Percentiles rank a stretch among this genome's conserved stretches.
Evolutionary conservation across 2,113 vertebrate genomes (phyloP).

Genomic region (Trematomus loennbergii): DNA sequence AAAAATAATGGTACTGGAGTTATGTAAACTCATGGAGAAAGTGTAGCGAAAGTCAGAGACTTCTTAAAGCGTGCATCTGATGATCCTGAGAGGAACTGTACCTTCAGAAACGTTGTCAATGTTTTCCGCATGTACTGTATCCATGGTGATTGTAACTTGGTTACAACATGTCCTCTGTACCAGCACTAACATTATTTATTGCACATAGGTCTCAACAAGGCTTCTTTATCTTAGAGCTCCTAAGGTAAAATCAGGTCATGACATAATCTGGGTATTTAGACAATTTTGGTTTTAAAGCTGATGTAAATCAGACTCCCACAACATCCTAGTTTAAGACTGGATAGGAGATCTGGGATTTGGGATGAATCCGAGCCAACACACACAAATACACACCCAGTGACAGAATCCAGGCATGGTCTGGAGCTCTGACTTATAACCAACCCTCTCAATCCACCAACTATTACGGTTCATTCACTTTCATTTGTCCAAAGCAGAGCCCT

Average conservation of each 20-base stretch:
- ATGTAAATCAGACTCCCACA: conserved; percentile 52
- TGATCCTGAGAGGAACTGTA: background rate
- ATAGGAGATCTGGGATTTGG: conserved; percentile 33
- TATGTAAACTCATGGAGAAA: background rate
- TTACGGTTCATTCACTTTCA: conserved; percentile 53
- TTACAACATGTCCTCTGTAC: conserved; percentile 8
- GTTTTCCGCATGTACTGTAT: background rate
- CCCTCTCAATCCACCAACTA: conserved; percentile 45
- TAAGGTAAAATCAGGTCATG: conserved; percentile 17
- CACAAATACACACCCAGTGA: conserved; percentile 45
- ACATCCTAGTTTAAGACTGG: conserved; percentile 32
- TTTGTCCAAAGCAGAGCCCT: conserved; percentile 39
- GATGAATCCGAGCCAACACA: conserved; percentile 50
- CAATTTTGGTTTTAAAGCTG: conserved; percentile 33
- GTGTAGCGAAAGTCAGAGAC: background rate
- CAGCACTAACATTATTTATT: conserved; percentile 9
- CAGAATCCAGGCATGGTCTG: conserved; percentile 56
- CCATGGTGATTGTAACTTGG: background rate
- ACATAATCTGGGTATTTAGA: conserved; percentile 30
- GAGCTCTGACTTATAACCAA: conserved; percentile 54
- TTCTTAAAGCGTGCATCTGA: background rate
- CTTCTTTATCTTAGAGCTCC: conserved; percentile 15
- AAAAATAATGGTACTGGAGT: too few species aligned
- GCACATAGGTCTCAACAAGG: conserved; percentile 15
- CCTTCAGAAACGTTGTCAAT: background rate